phyloP scores from a whole-genome alignment of 2,797 vertebrate species.

The Alectoris magna region DNA sequence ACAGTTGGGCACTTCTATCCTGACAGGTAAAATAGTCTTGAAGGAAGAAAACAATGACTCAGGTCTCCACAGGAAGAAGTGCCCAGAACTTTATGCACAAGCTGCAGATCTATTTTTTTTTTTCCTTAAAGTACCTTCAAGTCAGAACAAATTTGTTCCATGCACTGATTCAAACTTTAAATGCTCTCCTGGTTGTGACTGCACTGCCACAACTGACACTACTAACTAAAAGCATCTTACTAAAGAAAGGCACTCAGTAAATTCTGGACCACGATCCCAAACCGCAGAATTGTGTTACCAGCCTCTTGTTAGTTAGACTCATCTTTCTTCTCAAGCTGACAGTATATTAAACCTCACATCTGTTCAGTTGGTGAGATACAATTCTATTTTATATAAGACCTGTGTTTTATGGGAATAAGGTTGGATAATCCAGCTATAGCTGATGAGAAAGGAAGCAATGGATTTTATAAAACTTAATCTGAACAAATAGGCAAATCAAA shows the following conservation, averaged over 20 bases:
- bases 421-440: background rate
- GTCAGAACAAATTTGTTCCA: slow-evolving; percentile 29
- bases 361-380: background rate
- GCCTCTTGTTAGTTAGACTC: background rate
- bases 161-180: background rate
- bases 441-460: background rate
- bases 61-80: background rate
- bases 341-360: background rate
- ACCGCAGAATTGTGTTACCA: background rate
- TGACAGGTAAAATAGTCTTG: background rate
- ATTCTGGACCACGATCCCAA: background rate
- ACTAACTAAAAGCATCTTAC: background rate
- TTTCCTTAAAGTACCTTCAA: background rate
- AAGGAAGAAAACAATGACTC: background rate
- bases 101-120: background rate
- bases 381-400: background rate
- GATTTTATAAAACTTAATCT: background rate
- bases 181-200: background rate
- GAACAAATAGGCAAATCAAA: background rate
- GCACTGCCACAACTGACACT: background rate
- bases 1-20: background rate
- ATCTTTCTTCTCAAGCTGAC: background rate
- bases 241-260: background rate
- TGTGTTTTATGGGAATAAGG: background rate
- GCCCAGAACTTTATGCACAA: background rate